phyloP scores from a whole-genome alignment of 2,797 vertebrate species.

The Anolis apletophallus region DNA sequence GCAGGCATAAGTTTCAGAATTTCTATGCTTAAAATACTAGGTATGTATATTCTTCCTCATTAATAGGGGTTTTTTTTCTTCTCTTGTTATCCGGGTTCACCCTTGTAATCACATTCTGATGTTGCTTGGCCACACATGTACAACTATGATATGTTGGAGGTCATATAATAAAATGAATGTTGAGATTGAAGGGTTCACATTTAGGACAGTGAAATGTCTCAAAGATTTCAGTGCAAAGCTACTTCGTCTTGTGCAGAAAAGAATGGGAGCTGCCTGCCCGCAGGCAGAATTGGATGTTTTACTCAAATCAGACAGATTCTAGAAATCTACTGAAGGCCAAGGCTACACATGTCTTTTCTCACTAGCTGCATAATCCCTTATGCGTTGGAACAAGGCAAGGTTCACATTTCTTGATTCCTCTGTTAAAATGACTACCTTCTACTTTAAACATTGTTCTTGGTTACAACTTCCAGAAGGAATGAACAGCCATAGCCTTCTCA shows the following conservation, averaged over 20 bases:
- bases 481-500: background rate
- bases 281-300: background rate
- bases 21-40: no score
- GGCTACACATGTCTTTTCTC: no score
- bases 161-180: slow-evolving; percentile 18
- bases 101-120: no score
- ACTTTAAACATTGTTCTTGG: background rate
- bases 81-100: no score
- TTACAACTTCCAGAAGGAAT: background rate
- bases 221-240: slow-evolving; percentile 35
- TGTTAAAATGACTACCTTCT: no score
- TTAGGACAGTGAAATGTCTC: slow-evolving; percentile 32
- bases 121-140: no score
- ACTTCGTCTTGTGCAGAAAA: slow-evolving; percentile 27
- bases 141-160: no score
- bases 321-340: background rate
- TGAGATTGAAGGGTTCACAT: background rate
- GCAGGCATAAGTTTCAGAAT: no score
- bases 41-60: no score
- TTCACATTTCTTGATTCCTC: background rate
- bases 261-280: background rate
- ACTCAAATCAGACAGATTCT: background rate
- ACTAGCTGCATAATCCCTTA: background rate
- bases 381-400: no score
- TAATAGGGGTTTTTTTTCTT: no score